Base-by-base conservation (phyloP, 2,113 vertebrate genomes). In the Xyrauchen texanus region DNA sequence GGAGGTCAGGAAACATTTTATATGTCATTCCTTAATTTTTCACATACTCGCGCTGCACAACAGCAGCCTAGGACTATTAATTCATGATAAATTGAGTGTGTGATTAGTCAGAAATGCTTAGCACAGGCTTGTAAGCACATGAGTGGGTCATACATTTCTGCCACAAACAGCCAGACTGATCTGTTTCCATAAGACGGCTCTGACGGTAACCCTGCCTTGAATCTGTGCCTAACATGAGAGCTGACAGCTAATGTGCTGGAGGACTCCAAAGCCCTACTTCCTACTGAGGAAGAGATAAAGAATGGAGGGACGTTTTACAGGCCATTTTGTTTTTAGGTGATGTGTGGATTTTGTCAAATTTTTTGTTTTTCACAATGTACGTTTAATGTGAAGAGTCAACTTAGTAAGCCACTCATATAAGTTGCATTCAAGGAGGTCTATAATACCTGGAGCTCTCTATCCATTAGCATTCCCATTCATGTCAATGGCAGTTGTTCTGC, bases 51-150 rank as follows among this genome's bases (percentile, higher is more conserved):
- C 42, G 16, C 6, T 49, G 46, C 21, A 7, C 8, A 66, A 34
- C 49, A 44, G 34, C 34, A 68, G 82, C 53, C 21, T 34, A 69
- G 61, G 76, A 81, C 88, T 92, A 91, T 91, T 93, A 91, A 94
- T 93, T 92, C 91, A 94, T 91, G 88, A 87, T 89, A 86, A 88
- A 86, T 84, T 67, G 89, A 89, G 90, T 86, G 85, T 76, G 72
- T 86, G 85, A 90, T 91, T 89, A 88, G 90, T 92, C 88, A 89
- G 88, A 86, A 89, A 86, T 76, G 81, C 86, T 79, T 82, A 82
- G 69, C 82, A 76, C 77, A 52, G 75, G 81, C 81, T 58, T 81
- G 85, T 85, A 83, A 87, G 84, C 82, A 85, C 84, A 65, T 62
- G 72, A 62, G 88, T 83, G 81, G 3, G 81, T 79, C 68, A 71